phyloP scores from a whole-genome alignment of 2,797 vertebrate genomes.

The Moxostoma hubbsi region DNA sequence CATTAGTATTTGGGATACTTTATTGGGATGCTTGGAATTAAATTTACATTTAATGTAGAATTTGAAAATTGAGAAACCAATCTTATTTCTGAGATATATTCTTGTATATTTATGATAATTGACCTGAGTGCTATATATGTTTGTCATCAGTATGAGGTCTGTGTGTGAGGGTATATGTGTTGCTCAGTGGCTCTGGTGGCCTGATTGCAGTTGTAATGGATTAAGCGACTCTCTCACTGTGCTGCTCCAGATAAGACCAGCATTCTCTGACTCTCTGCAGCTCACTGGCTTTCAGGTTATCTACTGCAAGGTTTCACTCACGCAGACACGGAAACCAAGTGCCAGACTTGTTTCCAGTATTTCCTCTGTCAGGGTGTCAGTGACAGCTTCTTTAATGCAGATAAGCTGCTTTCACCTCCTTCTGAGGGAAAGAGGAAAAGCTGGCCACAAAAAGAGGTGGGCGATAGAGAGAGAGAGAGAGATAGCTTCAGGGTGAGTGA shows the following conservation, averaged over 20 bases:
- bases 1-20: no score
- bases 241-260: conserved; percentile 56
- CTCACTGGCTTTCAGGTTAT: conserved; percentile 57
- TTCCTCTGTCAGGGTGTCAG: conserved; percentile 57
- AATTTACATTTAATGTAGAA: not conserved
- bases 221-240: conserved; percentile 52
- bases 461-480: conserved; percentile 23
- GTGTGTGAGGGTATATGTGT: conserved; percentile 33
- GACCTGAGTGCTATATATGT: conserved; percentile 17
- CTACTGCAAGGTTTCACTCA: conserved; percentile 55
- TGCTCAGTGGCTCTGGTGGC: conserved; percentile 43
- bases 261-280: conserved; percentile 46
- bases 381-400: conserved; percentile 67
- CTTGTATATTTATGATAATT: conserved; percentile 4
- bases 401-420: conserved; percentile 55
- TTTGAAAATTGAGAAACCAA: not conserved
- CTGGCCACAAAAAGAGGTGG: conserved; percentile 38
- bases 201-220: conserved; percentile 59
- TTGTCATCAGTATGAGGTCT: conserved; percentile 23
- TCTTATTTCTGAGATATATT: not conserved
- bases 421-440: conserved; percentile 51
- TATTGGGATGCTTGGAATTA: no score
- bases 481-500: conserved; percentile 29
- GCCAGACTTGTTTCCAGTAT: conserved; percentile 51
- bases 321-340: conserved; percentile 44